These are phyloP conservation scores for Coilia nasus DNA, from an alignment of 2,797 vertebrate species.

Conservation along the genomic window DNA sequence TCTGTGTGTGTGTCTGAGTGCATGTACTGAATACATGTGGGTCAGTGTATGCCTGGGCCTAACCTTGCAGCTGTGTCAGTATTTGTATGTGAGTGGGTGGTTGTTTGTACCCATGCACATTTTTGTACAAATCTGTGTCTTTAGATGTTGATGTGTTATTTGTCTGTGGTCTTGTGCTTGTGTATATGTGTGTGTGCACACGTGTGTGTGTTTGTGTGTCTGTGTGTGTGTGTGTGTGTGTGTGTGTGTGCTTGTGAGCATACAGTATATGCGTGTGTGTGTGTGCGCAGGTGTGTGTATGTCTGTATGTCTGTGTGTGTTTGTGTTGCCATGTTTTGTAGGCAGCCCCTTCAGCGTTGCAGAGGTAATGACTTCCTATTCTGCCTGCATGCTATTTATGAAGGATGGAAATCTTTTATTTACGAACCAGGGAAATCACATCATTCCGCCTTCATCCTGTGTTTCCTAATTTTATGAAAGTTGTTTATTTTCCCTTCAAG, in stretches of 20 bases:
- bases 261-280: background rate
- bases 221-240: background rate
- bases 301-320: background rate
- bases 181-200: background rate
- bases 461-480: slow-evolving; percentile 10
- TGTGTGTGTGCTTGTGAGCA: background rate
- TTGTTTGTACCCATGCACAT: background rate
- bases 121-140: background rate
- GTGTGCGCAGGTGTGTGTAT: background rate
- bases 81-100: background rate
- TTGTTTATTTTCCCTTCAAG: slow-evolving; percentile 28
- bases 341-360: background rate
- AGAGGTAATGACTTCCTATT: slow-evolving; percentile 4
- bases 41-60: background rate
- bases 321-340: slow-evolving; percentile 26
- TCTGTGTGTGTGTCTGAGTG: background rate
- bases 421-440: slow-evolving; percentile 11
- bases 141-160: too few relatives aligned
- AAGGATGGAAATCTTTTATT: slow-evolving; percentile 15
- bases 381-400: slow-evolving; percentile 30
- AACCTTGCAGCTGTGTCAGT: background rate
- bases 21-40: background rate
- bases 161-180: background rate
- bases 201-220: background rate
- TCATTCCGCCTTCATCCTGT: background rate